phyloP scores from a whole-genome alignment of 2,113 vertebrate species.

The Sylvietta virens region DNA sequence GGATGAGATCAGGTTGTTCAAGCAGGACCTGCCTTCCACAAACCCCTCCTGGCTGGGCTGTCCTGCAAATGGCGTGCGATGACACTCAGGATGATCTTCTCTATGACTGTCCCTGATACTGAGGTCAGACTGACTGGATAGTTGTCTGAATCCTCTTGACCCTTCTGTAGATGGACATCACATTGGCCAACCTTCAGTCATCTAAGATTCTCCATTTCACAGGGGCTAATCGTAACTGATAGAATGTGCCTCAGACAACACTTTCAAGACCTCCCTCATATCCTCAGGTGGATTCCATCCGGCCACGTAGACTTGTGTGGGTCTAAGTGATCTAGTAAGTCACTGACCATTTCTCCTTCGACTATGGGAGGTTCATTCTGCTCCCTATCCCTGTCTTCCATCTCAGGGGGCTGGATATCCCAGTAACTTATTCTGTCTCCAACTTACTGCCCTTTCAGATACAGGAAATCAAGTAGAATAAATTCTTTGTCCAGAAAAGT shows the following conservation, averaged over 20 bases:
- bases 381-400: background rate
- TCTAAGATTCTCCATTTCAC: background rate
- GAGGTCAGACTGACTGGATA: background rate
- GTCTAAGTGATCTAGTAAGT: background rate
- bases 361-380: background rate
- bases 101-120: fast-evolving
- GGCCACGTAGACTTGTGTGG: fast-evolving
- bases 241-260: background rate
- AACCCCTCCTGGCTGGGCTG: background rate
- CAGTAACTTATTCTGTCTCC: background rate
- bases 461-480: background rate
- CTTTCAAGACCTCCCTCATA: background rate
- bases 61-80: fast-evolving
- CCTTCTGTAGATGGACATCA: background rate
- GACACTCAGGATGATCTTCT: background rate
- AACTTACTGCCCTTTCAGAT: background rate
- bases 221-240: background rate
- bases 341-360: background rate
- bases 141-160: background rate
- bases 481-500: background rate
- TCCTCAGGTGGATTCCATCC: background rate
- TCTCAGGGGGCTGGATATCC: fast-evolving
- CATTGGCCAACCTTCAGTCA: background rate
- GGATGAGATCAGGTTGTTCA: background rate
- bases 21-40: background rate